A percentile compares a stretch with the other conserved stretches of the same genome.
Evolutionary conservation across 2,113 vertebrate species (phyloP).

Genomic region (Halcyon malimbica): DNA sequence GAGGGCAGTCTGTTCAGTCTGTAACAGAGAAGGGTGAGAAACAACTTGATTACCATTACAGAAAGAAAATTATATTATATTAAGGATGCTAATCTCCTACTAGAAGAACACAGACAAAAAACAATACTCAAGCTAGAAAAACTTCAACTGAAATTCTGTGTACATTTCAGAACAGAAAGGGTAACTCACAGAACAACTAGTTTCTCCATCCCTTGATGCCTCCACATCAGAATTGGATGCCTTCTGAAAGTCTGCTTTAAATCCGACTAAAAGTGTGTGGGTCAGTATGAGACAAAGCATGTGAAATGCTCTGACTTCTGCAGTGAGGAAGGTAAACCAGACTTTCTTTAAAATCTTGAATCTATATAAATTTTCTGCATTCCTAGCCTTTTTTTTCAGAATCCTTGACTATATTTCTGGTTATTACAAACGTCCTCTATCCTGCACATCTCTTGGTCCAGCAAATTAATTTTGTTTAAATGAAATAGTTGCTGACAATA

Average conservation of each 20-base stretch:
- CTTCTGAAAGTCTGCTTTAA: not conserved
- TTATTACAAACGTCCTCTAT: not conserved
- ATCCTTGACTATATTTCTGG: not conserved
- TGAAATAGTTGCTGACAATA: not conserved
- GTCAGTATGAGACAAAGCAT: not conserved
- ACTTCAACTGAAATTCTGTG: not conserved
- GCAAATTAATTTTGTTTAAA: not conserved
- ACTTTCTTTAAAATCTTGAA: not conserved
- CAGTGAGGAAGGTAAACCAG: not conserved
- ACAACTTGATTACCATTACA: not conserved
- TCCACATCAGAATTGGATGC: not conserved
- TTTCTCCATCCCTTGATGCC: not conserved
- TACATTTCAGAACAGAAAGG: not conserved
- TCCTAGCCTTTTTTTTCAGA: not conserved
- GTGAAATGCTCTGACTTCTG: not conserved
- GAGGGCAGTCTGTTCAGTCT: not conserved
- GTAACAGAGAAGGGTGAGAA: not conserved
- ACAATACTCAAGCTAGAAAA: not conserved
- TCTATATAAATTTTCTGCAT: not conserved
- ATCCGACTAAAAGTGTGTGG: not conserved
- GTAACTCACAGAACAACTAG: not conserved
- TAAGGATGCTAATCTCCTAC: not conserved
- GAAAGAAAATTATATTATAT: not conserved
- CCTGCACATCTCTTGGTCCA: not conserved
- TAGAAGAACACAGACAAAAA: not conserved